Conservation (phyloP, 2,797 vertebrate species). For the Coluber constrictor region DNA sequence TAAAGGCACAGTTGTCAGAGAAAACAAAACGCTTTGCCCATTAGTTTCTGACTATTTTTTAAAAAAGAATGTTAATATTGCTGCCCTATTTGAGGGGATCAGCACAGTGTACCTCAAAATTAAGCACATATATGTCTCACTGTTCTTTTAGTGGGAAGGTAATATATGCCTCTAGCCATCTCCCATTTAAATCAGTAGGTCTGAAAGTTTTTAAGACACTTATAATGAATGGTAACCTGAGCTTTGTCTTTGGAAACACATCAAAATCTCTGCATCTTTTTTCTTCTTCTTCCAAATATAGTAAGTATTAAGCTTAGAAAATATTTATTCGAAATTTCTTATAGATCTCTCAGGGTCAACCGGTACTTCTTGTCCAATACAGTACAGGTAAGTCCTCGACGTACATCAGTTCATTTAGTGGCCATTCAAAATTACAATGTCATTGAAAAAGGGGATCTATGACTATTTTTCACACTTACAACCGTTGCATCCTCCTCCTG, state of each 20-base stretch:
- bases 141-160: background rate
- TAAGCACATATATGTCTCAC: background rate
- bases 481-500: background rate
- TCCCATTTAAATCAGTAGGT: background rate
- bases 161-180: background rate
- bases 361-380: background rate
- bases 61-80: background rate
- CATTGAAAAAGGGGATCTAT: background rate
- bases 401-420: background rate
- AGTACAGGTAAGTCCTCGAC: background rate
- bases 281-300: background rate
- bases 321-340: background rate
- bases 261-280: background rate
- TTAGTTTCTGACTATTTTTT: background rate
- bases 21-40: background rate
- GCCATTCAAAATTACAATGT: too few relatives aligned
- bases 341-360: background rate
- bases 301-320: background rate
- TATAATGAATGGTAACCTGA: background rate
- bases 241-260: background rate
- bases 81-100: background rate
- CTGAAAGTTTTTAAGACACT: background rate
- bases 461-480: background rate
- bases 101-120: background rate
- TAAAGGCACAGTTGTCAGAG: background rate